These are phyloP conservation scores for Rousettus madagascariensis DNA, from an alignment of 2,797 vertebrate genomes.

Conservation along the genomic window DNA sequence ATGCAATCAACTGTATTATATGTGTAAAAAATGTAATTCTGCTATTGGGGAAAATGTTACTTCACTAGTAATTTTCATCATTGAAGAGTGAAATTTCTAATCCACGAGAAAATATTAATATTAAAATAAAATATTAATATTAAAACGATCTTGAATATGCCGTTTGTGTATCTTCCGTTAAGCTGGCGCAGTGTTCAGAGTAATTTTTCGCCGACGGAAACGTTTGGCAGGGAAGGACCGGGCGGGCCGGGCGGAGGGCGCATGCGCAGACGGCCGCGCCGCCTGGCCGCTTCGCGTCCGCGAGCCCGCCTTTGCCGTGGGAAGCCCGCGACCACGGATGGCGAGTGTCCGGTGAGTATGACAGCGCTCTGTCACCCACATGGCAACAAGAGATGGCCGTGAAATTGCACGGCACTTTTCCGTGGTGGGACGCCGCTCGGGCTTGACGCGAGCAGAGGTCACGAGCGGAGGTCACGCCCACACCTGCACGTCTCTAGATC, in stretches of 20 bases:
- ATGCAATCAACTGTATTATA: constrained; percentile 92
- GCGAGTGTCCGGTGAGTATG: background rate
- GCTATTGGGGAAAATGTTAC: constrained; percentile 89
- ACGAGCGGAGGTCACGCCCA: accelerated
- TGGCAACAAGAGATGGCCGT: accelerated
- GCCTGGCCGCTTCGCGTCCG: background rate
- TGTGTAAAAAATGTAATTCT: constrained; percentile 95
- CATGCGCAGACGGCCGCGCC: accelerated
- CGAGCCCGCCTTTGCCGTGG: accelerated
- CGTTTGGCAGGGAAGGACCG: constrained; percentile 76
- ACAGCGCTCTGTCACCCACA: too few species aligned
- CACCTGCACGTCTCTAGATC: accelerated
- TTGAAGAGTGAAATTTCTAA: constrained; percentile 95
- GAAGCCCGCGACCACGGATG: background rate
- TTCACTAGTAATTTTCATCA: constrained; percentile 92
- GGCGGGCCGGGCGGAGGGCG: too few species aligned
- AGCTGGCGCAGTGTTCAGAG: constrained; percentile 80
- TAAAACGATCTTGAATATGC: constrained; percentile 94
- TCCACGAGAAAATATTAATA: constrained; percentile 93
- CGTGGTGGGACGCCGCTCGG: background rate
- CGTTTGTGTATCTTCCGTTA: constrained; percentile 87
- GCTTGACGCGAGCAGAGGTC: background rate
- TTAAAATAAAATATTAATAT: constrained; percentile 89
- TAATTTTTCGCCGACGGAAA: constrained; percentile 82
- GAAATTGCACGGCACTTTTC: background rate